Conservation (phyloP, 2,113 vertebrate species). For the Eudyptes chrysolophus region DNA sequence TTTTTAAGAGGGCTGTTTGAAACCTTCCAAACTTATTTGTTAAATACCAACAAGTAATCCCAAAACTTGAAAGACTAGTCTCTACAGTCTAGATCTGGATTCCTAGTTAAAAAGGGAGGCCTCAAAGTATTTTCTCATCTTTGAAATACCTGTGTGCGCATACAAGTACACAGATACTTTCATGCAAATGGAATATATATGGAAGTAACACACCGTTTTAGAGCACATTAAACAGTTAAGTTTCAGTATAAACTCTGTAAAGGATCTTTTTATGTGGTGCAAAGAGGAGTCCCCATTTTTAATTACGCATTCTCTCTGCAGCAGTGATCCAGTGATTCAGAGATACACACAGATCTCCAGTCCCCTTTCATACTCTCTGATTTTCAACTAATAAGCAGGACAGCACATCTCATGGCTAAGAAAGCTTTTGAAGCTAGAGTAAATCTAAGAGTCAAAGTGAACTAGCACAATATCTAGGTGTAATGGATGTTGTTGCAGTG, state of each 20-base stretch:
- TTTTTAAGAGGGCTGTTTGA: neutral
- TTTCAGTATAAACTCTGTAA: neutral
- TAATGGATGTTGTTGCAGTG: neutral
- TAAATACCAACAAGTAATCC: neutral
- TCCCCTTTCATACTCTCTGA: neutral
- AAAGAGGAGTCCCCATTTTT: neutral
- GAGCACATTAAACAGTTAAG: neutral
- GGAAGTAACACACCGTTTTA: neutral
- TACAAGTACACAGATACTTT: accelerated
- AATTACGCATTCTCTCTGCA: neutral
- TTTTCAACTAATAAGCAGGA: neutral
- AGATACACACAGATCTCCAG: neutral
- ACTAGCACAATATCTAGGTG: neutral
- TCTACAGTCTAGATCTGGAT: neutral
- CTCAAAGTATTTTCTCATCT: neutral
- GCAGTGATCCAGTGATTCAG: neutral
- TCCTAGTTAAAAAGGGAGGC: neutral
- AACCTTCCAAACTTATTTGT: neutral
- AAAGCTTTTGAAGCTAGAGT: neutral
- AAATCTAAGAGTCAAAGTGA: neutral
- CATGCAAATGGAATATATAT: neutral
- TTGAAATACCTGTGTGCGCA: neutral
- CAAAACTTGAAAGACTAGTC: neutral
- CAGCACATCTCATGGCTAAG: neutral
- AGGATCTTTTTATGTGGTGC: neutral